These are phyloP conservation scores for Cataglyphis albicans DNA, from an alignment of 2,888 invertebrate species.

Conservation along the genomic window DNA sequence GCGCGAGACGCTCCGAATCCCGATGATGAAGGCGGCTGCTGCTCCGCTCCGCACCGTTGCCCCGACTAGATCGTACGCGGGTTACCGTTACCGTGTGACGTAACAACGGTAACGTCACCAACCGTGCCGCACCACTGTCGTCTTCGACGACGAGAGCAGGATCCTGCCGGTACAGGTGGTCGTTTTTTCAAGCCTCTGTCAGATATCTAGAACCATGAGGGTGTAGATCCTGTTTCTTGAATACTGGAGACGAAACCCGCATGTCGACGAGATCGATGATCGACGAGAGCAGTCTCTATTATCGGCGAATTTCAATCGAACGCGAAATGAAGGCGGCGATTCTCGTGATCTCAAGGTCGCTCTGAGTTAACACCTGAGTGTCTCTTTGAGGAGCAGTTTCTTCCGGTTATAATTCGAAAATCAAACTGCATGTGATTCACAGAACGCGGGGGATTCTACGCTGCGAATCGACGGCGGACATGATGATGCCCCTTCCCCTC, in stretches of 20 bases:
- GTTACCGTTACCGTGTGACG: conserved; percentile 80
- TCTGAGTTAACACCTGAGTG: not conserved
- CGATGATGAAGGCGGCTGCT: conserved; percentile 31
- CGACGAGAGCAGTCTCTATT: conserved; percentile 20
- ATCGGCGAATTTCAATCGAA: conserved; percentile 4
- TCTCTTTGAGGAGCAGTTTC: not conserved
- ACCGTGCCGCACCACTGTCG: not conserved
- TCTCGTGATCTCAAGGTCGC: conserved; percentile 14
- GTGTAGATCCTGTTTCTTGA: not conserved
- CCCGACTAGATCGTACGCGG: conserved; percentile 82
- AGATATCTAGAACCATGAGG: not conserved
- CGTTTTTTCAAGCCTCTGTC: too few relatives aligned
- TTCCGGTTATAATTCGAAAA: conserved; percentile 3
- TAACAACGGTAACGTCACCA: conserved; percentile 68
- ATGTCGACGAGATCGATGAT: conserved; percentile 1
- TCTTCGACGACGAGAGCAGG: not conserved
- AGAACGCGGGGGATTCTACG: conserved; percentile 44
- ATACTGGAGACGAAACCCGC: not conserved
- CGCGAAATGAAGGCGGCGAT: not conserved
- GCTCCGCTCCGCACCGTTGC: conserved; percentile 66
- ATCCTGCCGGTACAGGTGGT: not conserved
- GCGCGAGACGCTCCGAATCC: conserved; percentile 11
- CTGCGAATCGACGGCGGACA: conserved; percentile 60
- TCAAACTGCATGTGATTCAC: not conserved
- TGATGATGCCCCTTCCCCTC: conserved; percentile 38